Evolutionary conservation across 2,113 vertebrate species (phyloP), one percentile per base, ranked within the genome.

Genomic region (Nettapus auritus): DNA sequence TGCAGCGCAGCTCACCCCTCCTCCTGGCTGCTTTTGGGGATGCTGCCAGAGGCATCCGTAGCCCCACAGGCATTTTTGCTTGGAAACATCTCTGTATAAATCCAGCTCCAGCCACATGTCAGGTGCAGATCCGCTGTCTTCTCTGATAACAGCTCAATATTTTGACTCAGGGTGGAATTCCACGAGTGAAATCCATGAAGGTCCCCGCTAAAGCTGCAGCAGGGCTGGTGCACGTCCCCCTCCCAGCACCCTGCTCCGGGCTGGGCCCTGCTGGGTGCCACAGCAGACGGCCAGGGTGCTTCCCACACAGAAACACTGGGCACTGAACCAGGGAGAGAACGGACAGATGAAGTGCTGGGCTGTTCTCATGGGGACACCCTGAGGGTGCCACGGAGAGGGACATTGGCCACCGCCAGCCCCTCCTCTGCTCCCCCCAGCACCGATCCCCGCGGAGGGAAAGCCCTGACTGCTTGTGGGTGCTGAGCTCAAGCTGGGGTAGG

Each of bases 291-390:
- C 22, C 48, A 10, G 48, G 48, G 48, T 21, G 48, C 48, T 50
- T 50, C 48, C 22, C 48, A 3, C 23, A 13, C 50, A 25, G 23
- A 36, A 90, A 14, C 33, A 50, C 13, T 25, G 26, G 16, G 20
- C 0, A 0, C n/a, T 17, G 22, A 6, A 4, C 28, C 14, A 8
- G 31, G 36, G 44, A 88, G 34, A 53, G 11, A 44, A 11, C 46
- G 56, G 28, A 0, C 0, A 15, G 29, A 4, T 75, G 85, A 10
- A 0, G 1, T 8, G 2, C 4, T 16, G 36, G 42, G 52, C 52
- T 13, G 11, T 42, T 62, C 44, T 42, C 55, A 34, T 2, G 3
- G 15, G 52, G 34, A 70, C 12, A 8, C 1, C 42, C 34, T 14
- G 59, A 74, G n/a, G 46, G 26, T 82, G 33, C 38, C 66, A n/a